Evolutionary conservation across 2,888 invertebrate genomes (phyloP).

Genomic region (Doris montereyensis): DNA sequence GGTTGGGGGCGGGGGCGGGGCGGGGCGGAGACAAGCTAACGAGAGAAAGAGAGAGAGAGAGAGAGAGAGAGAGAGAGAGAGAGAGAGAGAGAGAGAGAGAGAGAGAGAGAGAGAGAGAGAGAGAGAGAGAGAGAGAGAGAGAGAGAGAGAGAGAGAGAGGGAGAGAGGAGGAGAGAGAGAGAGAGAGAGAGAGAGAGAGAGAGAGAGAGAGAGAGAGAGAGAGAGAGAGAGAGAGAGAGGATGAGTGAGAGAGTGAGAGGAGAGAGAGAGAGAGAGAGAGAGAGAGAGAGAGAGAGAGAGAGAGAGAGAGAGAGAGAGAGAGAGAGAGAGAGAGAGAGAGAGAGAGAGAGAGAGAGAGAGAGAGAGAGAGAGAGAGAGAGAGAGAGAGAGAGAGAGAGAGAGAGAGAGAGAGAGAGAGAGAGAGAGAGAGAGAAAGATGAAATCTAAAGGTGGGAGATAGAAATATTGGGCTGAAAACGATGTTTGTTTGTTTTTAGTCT

Average conservation of each 20-base stretch:
- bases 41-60: too few relatives aligned
- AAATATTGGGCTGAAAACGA: too few relatives aligned
- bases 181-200: slow-evolving; percentile 32
- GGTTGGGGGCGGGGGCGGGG: too few relatives aligned
- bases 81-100: too few relatives aligned
- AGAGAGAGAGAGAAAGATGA: slow-evolving; percentile 17
- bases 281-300: neutral
- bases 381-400: slow-evolving; percentile 38
- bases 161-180: slow-evolving; percentile 26
- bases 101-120: too few relatives aligned
- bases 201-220: slow-evolving; percentile 17
- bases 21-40: too few relatives aligned
- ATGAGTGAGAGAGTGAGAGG: neutral
- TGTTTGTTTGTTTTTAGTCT: too few relatives aligned
- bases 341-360: slow-evolving; percentile 20
- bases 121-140: too few relatives aligned
- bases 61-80: too few relatives aligned
- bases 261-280: neutral
- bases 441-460: slow-evolving; percentile 6
- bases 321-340: slow-evolving; percentile 3
- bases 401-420: slow-evolving; percentile 42
- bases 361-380: slow-evolving; percentile 36
- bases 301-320: slow-evolving; percentile 7
- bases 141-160: too few relatives aligned
- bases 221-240: neutral